These are phyloP conservation scores for Drosophila borborema DNA, from an alignment of 2,888 invertebrate genomes.

Conservation along the genomic window DNA sequence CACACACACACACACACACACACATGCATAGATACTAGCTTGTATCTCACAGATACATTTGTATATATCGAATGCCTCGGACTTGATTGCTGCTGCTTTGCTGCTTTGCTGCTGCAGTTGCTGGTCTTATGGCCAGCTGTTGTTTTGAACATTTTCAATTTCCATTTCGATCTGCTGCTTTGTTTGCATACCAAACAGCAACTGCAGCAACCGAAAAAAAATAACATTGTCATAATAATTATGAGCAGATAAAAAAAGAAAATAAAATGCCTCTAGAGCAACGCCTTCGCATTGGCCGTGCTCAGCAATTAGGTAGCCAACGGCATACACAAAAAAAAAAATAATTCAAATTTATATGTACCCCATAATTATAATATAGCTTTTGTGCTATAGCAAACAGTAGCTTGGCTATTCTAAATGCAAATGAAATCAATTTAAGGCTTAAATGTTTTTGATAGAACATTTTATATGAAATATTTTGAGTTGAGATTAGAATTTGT, in stretches of 20 bases:
- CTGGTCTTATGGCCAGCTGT: conserved; percentile 61
- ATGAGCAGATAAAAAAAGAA: conserved; percentile 36
- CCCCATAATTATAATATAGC: conserved; percentile 28
- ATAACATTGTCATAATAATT: conserved; percentile 81
- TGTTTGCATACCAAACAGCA: conserved; percentile 70
- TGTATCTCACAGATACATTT: conserved; percentile 33
- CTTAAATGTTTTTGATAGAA: not conserved
- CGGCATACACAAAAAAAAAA: conserved; percentile 11
- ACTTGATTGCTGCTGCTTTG: conserved; percentile 59
- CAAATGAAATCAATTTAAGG: conserved; percentile 20
- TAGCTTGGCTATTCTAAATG: conserved; percentile 34
- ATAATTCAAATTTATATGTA: conserved; percentile 33
- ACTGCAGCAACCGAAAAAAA: conserved; percentile 31
- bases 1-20: conserved; percentile 18
- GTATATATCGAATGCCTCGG: conserved; percentile 43
- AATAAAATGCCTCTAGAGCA: conserved; percentile 54
- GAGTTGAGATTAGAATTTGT: not conserved
- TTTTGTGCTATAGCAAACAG: conserved; percentile 22
- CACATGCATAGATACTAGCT: conserved; percentile 7
- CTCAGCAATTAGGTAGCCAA: conserved; percentile 58
- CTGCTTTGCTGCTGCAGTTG: conserved; percentile 1
- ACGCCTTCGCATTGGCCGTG: conserved; percentile 61
- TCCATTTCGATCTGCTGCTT: conserved; percentile 62
- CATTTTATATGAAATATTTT: not conserved
- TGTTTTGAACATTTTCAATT: conserved; percentile 47